Evolutionary conservation across 2,888 invertebrate genomes (phyloP).

Genomic region (Eupeodes luniger): DNA sequence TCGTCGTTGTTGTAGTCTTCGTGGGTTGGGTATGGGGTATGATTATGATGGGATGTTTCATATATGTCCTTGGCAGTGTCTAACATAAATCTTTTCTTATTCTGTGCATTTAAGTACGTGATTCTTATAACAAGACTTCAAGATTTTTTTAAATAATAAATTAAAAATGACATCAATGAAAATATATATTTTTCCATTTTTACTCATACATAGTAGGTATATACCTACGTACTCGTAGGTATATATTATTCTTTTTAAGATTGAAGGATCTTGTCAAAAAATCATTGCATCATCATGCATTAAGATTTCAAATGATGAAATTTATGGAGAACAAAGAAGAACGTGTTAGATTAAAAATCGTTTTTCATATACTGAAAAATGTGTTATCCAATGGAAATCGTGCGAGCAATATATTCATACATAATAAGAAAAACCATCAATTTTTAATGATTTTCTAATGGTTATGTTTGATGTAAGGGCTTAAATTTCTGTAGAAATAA

Average conservation of each 20-base stretch:
- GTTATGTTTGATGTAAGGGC: no score
- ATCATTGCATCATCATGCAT: conserved; percentile 3
- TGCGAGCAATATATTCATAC: no score
- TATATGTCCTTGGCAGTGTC: conserved; percentile 34
- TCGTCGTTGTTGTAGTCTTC: no score
- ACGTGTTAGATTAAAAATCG: not conserved
- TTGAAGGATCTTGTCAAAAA: conserved; percentile 13
- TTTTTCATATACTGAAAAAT: not conserved
- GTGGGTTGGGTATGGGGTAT: not conserved
- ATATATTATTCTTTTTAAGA: not conserved
- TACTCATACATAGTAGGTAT: not conserved
- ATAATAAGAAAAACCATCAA: no score
- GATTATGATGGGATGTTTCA: not conserved
- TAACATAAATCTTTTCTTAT: conserved; percentile 36
- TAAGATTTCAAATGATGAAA: not conserved
- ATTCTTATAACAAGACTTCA: conserved; percentile 25
- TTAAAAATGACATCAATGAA: conserved; percentile 26
- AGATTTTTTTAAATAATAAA: conserved; percentile 33
- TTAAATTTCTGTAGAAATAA: no score
- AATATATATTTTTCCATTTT: not conserved
- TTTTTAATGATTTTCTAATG: no score
- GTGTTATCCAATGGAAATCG: no score
- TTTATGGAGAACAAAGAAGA: not conserved
- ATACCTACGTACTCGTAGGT: not conserved
- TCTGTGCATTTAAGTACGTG: conserved; percentile 19